Conservation (phyloP, 2,888 invertebrate genomes). For the Lepidochrysops patricia region DNA sequence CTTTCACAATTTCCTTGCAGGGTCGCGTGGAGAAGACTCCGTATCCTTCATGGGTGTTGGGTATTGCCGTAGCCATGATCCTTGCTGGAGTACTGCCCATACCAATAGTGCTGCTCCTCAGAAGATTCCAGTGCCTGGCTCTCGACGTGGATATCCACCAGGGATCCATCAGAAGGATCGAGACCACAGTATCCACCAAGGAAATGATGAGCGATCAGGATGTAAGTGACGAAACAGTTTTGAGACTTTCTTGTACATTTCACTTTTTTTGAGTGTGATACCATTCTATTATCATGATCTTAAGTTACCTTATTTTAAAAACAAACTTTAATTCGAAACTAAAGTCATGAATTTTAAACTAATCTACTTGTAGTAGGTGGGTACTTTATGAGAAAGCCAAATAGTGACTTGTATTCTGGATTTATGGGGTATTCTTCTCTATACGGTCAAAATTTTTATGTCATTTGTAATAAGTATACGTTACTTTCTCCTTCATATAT, state of each 20-base stretch:
- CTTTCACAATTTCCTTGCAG: constrained; percentile 50
- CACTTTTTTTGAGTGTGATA: too few species aligned
- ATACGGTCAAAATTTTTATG: too few species aligned
- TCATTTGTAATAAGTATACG: too few species aligned
- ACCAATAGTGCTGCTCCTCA: constrained; percentile 87
- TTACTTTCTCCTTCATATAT: too few species aligned
- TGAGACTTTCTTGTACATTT: background rate
- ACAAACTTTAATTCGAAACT: too few species aligned
- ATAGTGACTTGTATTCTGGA: background rate
- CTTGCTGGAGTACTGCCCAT: constrained; percentile 88
- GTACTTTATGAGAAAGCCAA: too few species aligned
- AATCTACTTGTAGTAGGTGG: too few species aligned
- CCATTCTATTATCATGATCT: background rate
- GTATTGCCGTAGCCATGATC: constrained; percentile 83
- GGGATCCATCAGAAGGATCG: constrained; percentile 92
- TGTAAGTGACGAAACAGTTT: constrained; percentile 75
- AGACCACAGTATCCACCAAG: constrained; percentile 94
- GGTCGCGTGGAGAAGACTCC: constrained; percentile 79
- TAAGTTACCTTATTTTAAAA: too few species aligned
- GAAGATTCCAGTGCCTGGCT: constrained; percentile 91
- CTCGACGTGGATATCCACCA: constrained; percentile 93
- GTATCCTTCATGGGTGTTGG: constrained; percentile 89
- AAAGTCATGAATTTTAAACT: too few species aligned
- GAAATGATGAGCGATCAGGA: constrained; percentile 96
- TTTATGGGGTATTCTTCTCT: background rate